A percentile compares a stretch with the other conserved stretches of the same genome.
Evolutionary conservation across 2,113 vertebrate species (phyloP).

Genomic region (Oryzias melastigma): DNA sequence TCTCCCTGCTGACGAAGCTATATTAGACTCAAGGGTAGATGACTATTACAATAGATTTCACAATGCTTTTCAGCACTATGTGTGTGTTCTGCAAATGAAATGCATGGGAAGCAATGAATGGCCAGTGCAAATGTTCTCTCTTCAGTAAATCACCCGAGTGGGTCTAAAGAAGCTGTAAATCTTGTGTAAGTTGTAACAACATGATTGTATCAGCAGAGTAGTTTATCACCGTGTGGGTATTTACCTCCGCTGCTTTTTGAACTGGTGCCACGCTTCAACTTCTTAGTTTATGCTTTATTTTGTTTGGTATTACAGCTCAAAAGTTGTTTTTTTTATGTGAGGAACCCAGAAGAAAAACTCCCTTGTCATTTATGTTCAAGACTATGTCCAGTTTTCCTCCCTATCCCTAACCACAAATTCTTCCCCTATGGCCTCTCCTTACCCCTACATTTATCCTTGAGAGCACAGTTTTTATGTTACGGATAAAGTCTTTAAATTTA

Average conservation of each 20-base stretch:
- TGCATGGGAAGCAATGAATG: conserved; percentile 26
- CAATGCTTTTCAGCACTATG: conserved; percentile 38
- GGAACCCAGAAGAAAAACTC: neutral
- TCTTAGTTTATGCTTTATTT: neutral
- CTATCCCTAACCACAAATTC: no score
- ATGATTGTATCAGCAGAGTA: neutral
- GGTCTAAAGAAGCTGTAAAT: conserved; percentile 38
- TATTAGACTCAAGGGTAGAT: conserved; percentile 50
- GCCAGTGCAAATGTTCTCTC: conserved; percentile 12
- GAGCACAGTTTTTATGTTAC: no score
- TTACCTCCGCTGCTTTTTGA: neutral
- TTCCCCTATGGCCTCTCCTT: no score
- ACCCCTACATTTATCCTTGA: no score
- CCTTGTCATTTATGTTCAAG: no score
- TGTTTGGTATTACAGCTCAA: conserved; percentile 6
- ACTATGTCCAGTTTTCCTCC: no score
- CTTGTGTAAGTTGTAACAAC: conserved; percentile 10
- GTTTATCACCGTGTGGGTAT: conserved; percentile 8
- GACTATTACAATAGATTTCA: conserved; percentile 58
- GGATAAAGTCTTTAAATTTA: no score
- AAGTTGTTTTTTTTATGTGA: neutral
- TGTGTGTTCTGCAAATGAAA: conserved; percentile 41
- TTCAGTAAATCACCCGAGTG: conserved; percentile 23
- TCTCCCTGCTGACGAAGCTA: conserved; percentile 68
- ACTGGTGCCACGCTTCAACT: conserved; percentile 8